These are phyloP conservation scores for Chouioia cunea DNA, from an alignment of 2,888 invertebrate genomes.

Conservation along the genomic window DNA sequence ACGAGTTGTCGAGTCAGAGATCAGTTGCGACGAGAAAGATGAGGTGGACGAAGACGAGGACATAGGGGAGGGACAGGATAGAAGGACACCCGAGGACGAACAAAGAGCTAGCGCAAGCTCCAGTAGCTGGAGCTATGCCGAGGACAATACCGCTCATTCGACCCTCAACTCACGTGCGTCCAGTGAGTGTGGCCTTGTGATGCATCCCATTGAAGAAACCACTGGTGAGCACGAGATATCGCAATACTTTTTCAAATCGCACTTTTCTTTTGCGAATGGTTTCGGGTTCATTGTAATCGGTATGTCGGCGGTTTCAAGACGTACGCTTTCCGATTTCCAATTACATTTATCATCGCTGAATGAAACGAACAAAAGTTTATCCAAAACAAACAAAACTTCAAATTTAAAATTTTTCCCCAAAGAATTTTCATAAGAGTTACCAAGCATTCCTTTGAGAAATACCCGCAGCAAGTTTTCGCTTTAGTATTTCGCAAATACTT, in stretches of 20 bases:
- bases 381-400: too few relatives aligned
- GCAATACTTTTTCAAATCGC: not conserved
- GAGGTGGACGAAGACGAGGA: conserved; percentile 54
- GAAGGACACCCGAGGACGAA: conserved; percentile 3
- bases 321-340: not conserved
- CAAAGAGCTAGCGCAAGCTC: conserved; percentile 55
- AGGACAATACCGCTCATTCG: conserved; percentile 55
- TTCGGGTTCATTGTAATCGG: not conserved
- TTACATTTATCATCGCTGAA: not conserved
- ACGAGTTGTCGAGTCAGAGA: not conserved
- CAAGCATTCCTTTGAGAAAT: too few relatives aligned
- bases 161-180: conserved; percentile 23
- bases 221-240: conserved; percentile 8
- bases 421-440: too few relatives aligned
- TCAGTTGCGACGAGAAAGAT: conserved; percentile 51
- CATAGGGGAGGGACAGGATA: conserved; percentile 50
- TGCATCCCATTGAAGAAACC: conserved; percentile 32
- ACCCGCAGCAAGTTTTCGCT: too few relatives aligned
- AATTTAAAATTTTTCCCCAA: too few relatives aligned
- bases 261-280: not conserved
- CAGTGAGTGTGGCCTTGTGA: conserved; percentile 24
- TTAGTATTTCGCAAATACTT: too few relatives aligned
- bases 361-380: too few relatives aligned
- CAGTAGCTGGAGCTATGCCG: conserved; percentile 59
- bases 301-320: too few relatives aligned